Evolutionary conservation across 1,140 invertebrate species (phyloP).

Genomic region (Lepidurus couesii): DNA sequence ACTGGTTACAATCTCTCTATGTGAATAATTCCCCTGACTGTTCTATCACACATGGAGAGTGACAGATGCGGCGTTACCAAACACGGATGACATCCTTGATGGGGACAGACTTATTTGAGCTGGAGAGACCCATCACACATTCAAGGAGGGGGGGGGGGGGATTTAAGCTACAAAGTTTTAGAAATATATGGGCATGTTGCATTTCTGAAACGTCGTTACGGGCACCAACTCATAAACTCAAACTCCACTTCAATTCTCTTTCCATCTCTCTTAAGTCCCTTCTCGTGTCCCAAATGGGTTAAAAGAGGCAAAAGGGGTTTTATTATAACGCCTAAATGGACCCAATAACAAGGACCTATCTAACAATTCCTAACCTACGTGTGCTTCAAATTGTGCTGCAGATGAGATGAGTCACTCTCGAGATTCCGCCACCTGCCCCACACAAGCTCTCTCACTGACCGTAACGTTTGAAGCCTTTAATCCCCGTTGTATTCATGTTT

Average conservation of each 20-base stretch:
- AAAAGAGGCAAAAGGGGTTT: not conserved
- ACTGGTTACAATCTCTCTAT: not conserved
- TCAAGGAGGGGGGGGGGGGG: not conserved
- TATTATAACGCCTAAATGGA: not conserved
- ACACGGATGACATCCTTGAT: conserved; percentile 14
- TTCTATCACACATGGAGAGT: conserved; percentile 14
- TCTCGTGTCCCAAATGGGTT: not conserved
- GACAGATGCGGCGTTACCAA: conserved; percentile 20
- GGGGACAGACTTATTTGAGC: not conserved
- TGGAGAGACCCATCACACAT: not conserved
- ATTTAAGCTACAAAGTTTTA: not conserved
- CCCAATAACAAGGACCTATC: too few relatives aligned
- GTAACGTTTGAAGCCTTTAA: too few relatives aligned
- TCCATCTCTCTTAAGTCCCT: not conserved
- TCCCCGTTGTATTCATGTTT: too few relatives aligned
- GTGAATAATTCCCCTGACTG: conserved; percentile 5
- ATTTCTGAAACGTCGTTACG: not conserved
- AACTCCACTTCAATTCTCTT: not conserved
- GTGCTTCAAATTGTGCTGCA: not conserved
- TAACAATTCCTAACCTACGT: not conserved
- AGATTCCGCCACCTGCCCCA: conserved; percentile 7
- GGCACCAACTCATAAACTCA: not conserved
- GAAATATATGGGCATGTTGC: conserved; percentile 22
- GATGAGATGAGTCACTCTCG: not conserved
- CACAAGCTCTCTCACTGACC: not conserved